Evolutionary conservation across 2,888 invertebrate species (phyloP), one percentile per base, ranked within the genome.

Genomic region (Dryadula phaetusa): DNA sequence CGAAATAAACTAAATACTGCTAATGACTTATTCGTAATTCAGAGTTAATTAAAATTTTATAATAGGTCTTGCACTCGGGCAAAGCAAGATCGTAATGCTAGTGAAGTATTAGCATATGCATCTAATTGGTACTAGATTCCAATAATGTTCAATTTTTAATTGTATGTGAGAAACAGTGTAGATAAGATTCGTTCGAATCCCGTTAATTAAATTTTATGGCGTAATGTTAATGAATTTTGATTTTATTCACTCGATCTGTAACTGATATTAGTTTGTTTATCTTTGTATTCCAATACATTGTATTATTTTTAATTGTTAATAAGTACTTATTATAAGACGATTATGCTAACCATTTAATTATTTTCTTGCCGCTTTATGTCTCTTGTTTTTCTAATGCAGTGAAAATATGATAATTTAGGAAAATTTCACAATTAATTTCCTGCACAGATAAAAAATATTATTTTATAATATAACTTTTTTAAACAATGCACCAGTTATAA

Each of bases 151-250:
- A 58, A 40, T 44, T 47, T 47, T 47, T 47, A 28, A 40, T 64
- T 47, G 46, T 47, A 34, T 25, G 40, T 64, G 64, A 42, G 64
- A 65, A 58, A 49, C 25, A 12, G 20, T 3, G 25, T 18, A 25
- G 58, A 58, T 58, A 58, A 49, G 40, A 18, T 22, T n/a, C 25
- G 52, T 54, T 64, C 32, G 40, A 37, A 8, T 49, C 20, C 16
- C 16, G 40, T 58, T 65, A 40, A 65, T 65, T 58, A 58, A 42
- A 28, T 42, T 56, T 56, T 65, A 65, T 40, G 49, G 28, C 14
- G 46, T 8, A 47, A 60, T 42, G 20, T 47, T 49, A 58, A 58
- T 28, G 18, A 58, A 16, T 14, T 49, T 20, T 60, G 20, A 61
- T 8, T 52, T 32, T 16, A 52, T 52, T 32, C 20, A 25, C 20